Base-by-base conservation (phyloP, 2,113 vertebrate genomes). In the Procapra przewalskii region DNA sequence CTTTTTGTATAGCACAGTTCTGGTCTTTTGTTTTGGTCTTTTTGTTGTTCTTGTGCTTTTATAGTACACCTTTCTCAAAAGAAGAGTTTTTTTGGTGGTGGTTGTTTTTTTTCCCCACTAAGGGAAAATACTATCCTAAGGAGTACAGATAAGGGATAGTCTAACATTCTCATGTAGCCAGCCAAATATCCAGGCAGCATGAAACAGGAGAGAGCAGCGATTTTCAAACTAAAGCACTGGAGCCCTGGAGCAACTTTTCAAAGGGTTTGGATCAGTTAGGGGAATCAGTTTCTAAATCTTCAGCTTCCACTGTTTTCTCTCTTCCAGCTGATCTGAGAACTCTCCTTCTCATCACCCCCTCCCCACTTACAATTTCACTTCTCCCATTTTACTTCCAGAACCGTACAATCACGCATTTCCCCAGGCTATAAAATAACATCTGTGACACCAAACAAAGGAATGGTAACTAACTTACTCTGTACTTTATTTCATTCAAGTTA, bases 311-410 rank as follows among this genome's bases (percentile, higher is more conserved):
- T 36, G 29, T 15, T 7, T 27, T 40, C 54, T 86, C 77, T 80
- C 60, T 75, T 50, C 54, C 36, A 55, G 85, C 29, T n/a, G 55
- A 88, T 14, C 62, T 57, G 64, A 88, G 77, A 60, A 91, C 3
- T 96, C 82, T 85, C 45, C 79, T 90, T 83, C n/a, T 94, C 94
- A 60, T 12, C 50, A 55, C 7, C 11, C 7, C 3, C 48, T 45
- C 43, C 14, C 29, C 43, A 48, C 17, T 10, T 11, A 29, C 36
- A 57, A 84, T 14, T 57, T 60, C 67, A 60, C 54, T 55, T 59
- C 55, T 85, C 80, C 54, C 45, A n/a, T 13, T 79, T 94, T 55
- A 96, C 75, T 93, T 96, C 88, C 88, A 75, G 59, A 67, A 80
- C 62, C 87, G 93, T 60, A 85, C 9, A 82, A 71, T 11, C 50